Evolutionary conservation across 2,888 invertebrate genomes (phyloP).

Genomic region (Hydraecia micacea): DNA sequence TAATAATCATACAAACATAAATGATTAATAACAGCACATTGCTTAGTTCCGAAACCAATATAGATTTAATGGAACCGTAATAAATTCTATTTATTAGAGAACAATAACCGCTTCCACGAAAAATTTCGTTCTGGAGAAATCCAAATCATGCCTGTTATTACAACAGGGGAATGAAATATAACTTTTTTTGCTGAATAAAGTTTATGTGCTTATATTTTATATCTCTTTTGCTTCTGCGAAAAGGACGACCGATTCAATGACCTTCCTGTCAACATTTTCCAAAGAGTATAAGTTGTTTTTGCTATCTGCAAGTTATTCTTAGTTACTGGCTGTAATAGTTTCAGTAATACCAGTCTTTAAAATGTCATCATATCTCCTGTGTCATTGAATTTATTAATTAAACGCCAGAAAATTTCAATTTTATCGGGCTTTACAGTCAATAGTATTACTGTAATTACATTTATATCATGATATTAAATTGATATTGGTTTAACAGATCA

Average conservation of each 20-base stretch:
- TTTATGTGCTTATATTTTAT: slow-evolving; percentile 7
- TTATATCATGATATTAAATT: slow-evolving; percentile 23
- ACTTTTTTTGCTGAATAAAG: slow-evolving; percentile 1
- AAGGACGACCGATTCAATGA: neutral
- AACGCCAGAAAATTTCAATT: neutral
- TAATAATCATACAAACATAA: slow-evolving; percentile 18
- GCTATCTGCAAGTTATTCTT: neutral
- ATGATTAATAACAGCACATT: slow-evolving; percentile 2
- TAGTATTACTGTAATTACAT: slow-evolving; percentile 8
- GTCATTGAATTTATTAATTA: neutral
- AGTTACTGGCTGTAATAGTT: neutral
- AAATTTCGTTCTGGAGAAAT: slow-evolving; percentile 19
- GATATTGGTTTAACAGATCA: slow-evolving; percentile 26
- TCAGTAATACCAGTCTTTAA: neutral
- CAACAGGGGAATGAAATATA: slow-evolving; percentile 3
- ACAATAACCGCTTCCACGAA: slow-evolving; percentile 9
- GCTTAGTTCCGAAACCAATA: neutral
- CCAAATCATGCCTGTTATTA: slow-evolving; percentile 24
- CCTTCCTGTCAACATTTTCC: neutral
- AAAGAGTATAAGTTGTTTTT: neutral
- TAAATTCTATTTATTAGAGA: slow-evolving; percentile 6
- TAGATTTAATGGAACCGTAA: slow-evolving; percentile 31
- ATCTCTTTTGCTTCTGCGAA: neutral
- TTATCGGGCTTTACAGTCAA: slow-evolving; percentile 9
- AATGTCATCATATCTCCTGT: neutral